Percentiles rank a stretch among this genome's conserved stretches.
phyloP scores from a whole-genome alignment of 1,140 invertebrate genomes.

The Rhynchophorus ferrugineus region DNA sequence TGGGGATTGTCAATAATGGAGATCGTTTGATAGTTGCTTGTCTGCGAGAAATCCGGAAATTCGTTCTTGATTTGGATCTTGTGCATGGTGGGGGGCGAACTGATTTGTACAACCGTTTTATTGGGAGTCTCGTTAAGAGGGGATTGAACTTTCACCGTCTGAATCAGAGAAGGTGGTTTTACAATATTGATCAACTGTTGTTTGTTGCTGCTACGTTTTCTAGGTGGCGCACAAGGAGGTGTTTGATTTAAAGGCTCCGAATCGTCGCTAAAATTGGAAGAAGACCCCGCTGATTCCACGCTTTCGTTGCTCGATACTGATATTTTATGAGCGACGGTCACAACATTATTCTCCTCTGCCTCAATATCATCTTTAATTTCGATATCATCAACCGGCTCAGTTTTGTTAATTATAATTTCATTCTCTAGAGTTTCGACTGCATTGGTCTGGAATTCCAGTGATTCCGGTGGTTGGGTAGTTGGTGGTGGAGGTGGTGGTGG shows the following conservation, averaged over 20 bases:
- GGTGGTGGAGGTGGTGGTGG: constrained; percentile 37
- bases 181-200: constrained; percentile 23
- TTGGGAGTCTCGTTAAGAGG: constrained; percentile 22
- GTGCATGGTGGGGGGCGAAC: constrained; percentile 44
- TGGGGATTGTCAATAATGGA: constrained; percentile 42
- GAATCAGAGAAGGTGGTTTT: constrained; percentile 8
- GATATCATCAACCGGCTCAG: too few species aligned
- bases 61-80: constrained; percentile 51
- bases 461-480: too few species aligned
- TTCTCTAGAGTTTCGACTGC: too few species aligned
- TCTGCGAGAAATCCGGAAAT: constrained; percentile 26
- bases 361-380: too few species aligned
- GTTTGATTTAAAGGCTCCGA: neutral
- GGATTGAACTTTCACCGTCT: constrained; percentile 18
- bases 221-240: constrained; percentile 34
- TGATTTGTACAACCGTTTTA: constrained; percentile 38
- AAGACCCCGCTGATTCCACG: neutral
- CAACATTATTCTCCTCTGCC: too few species aligned
- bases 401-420: too few species aligned
- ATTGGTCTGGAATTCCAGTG: too few species aligned
- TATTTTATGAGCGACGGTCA: neutral
- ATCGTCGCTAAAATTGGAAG: neutral
- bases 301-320: constrained; percentile 3
- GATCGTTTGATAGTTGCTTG: constrained; percentile 25
- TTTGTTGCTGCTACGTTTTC: constrained; percentile 35